Evolutionary conservation across 1,140 invertebrate species (phyloP).

Genomic region (Ditylenchus dipsaci): DNA sequence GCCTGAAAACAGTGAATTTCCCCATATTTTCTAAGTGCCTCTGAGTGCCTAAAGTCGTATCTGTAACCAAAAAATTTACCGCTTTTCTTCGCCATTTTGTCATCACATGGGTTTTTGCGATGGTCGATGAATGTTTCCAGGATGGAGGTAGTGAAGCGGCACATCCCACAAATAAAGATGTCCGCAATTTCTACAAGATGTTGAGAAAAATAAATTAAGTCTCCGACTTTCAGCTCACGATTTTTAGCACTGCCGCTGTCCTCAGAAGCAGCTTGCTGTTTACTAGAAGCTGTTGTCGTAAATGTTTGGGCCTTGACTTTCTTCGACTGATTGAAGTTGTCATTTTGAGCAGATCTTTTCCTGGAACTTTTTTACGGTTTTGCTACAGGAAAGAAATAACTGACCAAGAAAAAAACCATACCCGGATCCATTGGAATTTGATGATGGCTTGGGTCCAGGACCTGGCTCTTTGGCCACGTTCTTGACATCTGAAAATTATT

Average conservation of each 20-base stretch:
- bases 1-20: no score
- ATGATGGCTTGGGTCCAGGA: background rate
- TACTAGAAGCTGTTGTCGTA: background rate
- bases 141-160: background rate
- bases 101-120: background rate
- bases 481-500: constrained; percentile 15
- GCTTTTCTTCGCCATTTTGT: background rate
- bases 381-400: background rate
- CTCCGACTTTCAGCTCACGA: no score
- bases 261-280: background rate
- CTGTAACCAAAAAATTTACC: background rate
- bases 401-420: background rate
- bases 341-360: constrained; percentile 4
- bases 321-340: background rate
- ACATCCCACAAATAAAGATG: constrained; percentile 2
- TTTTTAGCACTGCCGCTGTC: background rate
- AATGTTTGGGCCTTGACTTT: background rate
- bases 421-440: background rate
- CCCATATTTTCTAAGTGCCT: no score
- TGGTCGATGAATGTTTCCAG: background rate
- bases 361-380: background rate
- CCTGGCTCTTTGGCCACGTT: constrained; percentile 3
- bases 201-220: background rate
- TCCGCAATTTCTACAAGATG: background rate
- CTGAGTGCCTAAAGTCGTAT: no score